Evolutionary conservation across 2,888 invertebrate species (phyloP), one percentile per base, ranked within the genome.

Genomic region (Drosophila nigricruria): DNA sequence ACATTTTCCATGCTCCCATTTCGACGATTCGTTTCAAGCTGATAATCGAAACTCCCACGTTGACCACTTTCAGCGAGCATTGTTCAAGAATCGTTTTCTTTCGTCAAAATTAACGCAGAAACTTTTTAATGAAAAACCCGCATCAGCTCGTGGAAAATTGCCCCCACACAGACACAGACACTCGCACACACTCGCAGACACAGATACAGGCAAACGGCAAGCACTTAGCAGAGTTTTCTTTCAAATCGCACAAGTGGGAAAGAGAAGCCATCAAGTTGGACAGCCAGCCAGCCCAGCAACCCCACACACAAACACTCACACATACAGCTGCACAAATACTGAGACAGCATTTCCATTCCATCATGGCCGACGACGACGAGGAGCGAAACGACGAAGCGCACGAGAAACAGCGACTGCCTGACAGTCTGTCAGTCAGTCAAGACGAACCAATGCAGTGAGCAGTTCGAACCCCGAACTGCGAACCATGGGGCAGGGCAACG

Each of bases 91-190:
- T 53, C 87, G 80, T 86, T 88, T 68, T 70, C 66, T 77, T 77
- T 82, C 83, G 86, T 89, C 86, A 85, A 85, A 88, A 88, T 88
- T 79, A 88, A 85, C 80, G 82, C 80, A 54, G 70, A 84, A 89
- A 89, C 80, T 89, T 85, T 88, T 85, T 85, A 85, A 89, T 85
- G 88, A 85, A 89, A 88, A 89, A 88, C 88, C 86, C 77, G 80
- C 90, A 88, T 82, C 79, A 67, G 64, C 66, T 69, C 60, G 65
- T 57, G 69, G 78, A 72, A 73, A 66, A 84, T 82, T 79, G 60
- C 61, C 72, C 67, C 63, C 70, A 57, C 67, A 59, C 43, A 50
- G 40, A 59, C 38, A 50, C 45, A 42, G n/a, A 61, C 34, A 59
- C 16, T 20, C 38, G 30, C 64, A 45, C 20, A 25, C 14, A n/a